These are phyloP conservation scores for Luehdorfia chinensis DNA, from an alignment of 1,140 invertebrate species.

Conservation along the genomic window DNA sequence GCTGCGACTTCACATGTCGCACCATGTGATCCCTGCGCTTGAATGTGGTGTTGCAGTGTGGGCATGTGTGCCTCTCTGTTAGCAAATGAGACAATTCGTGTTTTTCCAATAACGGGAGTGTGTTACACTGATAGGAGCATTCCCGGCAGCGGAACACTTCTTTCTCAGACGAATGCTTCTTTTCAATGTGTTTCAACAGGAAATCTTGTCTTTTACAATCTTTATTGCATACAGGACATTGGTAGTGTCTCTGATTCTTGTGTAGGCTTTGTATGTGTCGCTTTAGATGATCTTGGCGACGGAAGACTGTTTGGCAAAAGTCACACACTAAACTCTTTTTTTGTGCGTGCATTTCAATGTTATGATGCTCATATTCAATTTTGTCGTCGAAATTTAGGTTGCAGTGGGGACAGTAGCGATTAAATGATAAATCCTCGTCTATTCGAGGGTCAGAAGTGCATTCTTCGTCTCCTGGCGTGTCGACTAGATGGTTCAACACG, in stretches of 20 bases:
- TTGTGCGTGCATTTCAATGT: conserved; percentile 27
- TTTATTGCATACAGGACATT: conserved; percentile 34
- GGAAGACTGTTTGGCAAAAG: conserved; percentile 31
- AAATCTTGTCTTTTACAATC: conserved; percentile 33
- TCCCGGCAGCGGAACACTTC: conserved; percentile 32
- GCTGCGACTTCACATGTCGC: conserved; percentile 42
- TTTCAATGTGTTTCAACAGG: conserved; percentile 38
- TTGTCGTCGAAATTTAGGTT: conserved; percentile 24
- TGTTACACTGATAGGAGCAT: conserved; percentile 30
- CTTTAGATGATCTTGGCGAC: conserved; percentile 43
- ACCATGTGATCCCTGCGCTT: conserved; percentile 53
- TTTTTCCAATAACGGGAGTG: conserved; percentile 30
- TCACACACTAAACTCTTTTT: conserved; percentile 28
- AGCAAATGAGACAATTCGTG: conserved; percentile 32
- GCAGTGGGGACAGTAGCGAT: conserved; percentile 23
- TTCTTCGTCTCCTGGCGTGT: not conserved
- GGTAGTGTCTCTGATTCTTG: conserved; percentile 25
- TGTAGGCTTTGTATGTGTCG: conserved; percentile 42
- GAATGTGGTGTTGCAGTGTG: conserved; percentile 37
- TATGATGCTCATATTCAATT: conserved; percentile 32
- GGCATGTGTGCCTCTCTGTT: conserved; percentile 31
- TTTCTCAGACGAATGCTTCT: conserved; percentile 27
- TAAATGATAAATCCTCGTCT: not conserved
- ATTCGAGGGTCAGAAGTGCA: not conserved
- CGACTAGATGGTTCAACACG: conserved; percentile 17